Evolutionary conservation across 2,113 vertebrate species (phyloP).

Genomic region (Jaculus jaculus): DNA sequence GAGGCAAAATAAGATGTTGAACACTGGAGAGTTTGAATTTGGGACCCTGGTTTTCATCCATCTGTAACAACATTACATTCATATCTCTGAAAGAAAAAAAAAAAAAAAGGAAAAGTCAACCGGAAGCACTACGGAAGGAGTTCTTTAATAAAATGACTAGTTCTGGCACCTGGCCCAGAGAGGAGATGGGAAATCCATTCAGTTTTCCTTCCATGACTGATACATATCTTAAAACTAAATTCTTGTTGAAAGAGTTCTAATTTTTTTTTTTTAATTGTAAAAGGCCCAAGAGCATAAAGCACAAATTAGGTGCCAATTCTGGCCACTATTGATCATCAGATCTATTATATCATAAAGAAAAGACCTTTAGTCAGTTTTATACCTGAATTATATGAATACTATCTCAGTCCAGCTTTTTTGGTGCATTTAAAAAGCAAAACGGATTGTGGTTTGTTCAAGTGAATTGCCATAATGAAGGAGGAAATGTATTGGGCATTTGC

Average conservation of each 20-base stretch:
- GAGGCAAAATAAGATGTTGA: neutral
- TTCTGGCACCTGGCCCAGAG: constrained; percentile 62
- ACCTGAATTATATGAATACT: neutral
- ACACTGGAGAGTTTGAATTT: neutral
- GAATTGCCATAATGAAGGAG: neutral
- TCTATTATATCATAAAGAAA: neutral
- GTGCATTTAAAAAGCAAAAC: neutral
- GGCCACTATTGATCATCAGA: neutral
- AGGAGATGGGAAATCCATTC: constrained; percentile 58
- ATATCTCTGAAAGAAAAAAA: neutral
- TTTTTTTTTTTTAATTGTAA: neutral
- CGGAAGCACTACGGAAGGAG: neutral
- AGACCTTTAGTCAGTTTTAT: neutral
- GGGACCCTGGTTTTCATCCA: neutral
- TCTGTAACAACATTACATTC: neutral
- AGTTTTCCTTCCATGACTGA: constrained; percentile 58
- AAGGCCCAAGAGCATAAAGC: neutral
- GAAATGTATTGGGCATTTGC: neutral
- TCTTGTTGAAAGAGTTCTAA: neutral
- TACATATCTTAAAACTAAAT: constrained; percentile 55
- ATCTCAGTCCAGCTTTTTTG: neutral
- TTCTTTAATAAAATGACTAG: constrained; percentile 46
- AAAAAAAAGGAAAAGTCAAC: neutral
- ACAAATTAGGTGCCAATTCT: neutral
- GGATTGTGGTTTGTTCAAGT: neutral